Base-by-base conservation (phyloP, 2,797 vertebrate species). In the Lerista edwardsae region DNA sequence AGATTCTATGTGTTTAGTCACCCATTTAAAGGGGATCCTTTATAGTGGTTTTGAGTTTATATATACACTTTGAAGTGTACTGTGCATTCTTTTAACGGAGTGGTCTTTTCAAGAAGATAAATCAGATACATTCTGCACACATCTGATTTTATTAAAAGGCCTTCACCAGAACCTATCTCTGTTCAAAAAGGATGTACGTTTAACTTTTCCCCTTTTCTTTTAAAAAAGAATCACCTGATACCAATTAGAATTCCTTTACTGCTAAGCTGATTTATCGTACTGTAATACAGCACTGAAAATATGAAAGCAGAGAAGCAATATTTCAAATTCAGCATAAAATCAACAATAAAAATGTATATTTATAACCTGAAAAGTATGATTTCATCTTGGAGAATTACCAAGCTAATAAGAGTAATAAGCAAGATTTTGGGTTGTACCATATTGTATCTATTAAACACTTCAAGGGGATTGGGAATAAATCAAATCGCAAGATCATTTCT, bases 351-450 rank as follows among this genome's bases (percentile, higher is more conserved):
- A 97, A 96, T 93, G 94, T 96, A 93, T 96, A 97, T 97, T 96
- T 97, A 97, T 97, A 97, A 96, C 96, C 95, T 94, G 92, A 96
- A 97, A 97, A 96, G 95, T 96, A 97, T 97, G 96, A 97, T 96
- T 96, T 97, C 96, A 97, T 96, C 95, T 95, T 97, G 96, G 96
- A 97, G 94, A 96, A 96, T 96, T 95, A 97, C 96, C 96, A 97
- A 96, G 84, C 92, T 96, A 96, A 96, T 96, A 96, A 95, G 90
- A 91, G 93, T 96, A 97, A 96, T 96, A 97, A 96, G 96, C 93
- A 95, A 94, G 94, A 95, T 96, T 96, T 86, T 96, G 94, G 94
- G 94, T 95, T 95, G 93, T 95, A 93, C 94, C 96, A 96, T 97
- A 96, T 96, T 97, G 96, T 95, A 96, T 92, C 95, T 95, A 96